phyloP scores from a whole-genome alignment of 2,113 vertebrate species.

The Syngnathus scovelli region DNA sequence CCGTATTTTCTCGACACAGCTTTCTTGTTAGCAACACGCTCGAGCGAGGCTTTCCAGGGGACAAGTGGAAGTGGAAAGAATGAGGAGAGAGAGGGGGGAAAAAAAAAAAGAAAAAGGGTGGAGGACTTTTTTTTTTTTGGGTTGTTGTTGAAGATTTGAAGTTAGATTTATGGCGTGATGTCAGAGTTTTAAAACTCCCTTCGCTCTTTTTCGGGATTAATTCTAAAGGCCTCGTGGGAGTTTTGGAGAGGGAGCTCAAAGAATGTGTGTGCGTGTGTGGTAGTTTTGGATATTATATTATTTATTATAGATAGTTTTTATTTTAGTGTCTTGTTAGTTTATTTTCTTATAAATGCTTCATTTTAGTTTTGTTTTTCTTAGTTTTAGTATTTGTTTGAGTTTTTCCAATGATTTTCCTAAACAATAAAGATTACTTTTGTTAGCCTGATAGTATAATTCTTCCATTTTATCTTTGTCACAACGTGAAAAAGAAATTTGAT shows the following conservation, averaged over 20 bases:
- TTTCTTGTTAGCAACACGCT: conserved; percentile 42
- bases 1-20: conserved; percentile 36
- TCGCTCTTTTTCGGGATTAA: conserved; percentile 57
- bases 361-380: too few species aligned
- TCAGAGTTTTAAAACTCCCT: conserved; percentile 62
- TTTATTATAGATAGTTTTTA: too few species aligned
- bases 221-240: conserved; percentile 64
- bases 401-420: too few species aligned
- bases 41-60: conserved; percentile 42
- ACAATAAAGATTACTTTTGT: neutral
- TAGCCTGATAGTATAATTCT: too few species aligned
- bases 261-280: conserved; percentile 38
- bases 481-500: neutral
- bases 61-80: conserved; percentile 51
- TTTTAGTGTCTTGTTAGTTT: too few species aligned
- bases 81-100: conserved; percentile 30
- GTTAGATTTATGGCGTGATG: conserved; percentile 63
- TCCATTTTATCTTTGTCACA: neutral
- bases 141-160: conserved; percentile 56
- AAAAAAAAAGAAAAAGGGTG: conserved; percentile 26
- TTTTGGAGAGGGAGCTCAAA: conserved; percentile 54
- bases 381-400: too few species aligned
- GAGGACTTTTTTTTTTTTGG: conserved; percentile 34
- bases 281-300: neutral
- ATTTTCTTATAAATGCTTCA: too few species aligned